A percentile compares a stretch with the other conserved stretches of the same genome.
These are phyloP conservation scores for Eretmochelys imbricata DNA, from an alignment of 2,113 vertebrate genomes.

Conservation along the genomic window DNA sequence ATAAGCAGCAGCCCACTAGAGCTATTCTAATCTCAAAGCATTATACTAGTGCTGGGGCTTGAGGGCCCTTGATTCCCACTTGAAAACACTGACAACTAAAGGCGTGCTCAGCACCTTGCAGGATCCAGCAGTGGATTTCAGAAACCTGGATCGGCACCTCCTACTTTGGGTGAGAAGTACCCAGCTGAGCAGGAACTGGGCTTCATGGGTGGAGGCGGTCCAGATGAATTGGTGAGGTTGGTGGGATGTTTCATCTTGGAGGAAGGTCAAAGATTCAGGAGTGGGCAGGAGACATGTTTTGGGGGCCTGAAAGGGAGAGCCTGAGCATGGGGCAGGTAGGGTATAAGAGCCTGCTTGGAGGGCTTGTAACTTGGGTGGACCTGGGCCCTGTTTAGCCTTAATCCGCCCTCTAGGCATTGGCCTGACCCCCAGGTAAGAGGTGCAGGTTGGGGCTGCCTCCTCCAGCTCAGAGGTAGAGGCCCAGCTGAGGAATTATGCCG, in stretches of 20 bases:
- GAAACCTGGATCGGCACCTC: not conserved
- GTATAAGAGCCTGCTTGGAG: too few species aligned
- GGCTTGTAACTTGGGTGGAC: not conserved
- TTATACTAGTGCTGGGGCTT: not conserved
- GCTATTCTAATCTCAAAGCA: not conserved
- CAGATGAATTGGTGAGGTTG: not conserved
- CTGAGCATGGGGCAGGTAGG: not conserved
- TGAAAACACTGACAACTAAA: fast-evolving
- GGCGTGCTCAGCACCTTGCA: not conserved
- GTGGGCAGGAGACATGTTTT: not conserved
- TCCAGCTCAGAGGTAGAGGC: not conserved
- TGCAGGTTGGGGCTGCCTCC: not conserved
- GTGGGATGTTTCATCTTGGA: not conserved
- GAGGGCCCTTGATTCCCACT: not conserved
- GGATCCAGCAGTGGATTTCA: not conserved
- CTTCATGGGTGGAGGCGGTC: not conserved
- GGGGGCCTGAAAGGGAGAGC: not conserved
- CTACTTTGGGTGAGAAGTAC: not conserved
- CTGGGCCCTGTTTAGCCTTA: not conserved
- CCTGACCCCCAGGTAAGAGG: not conserved
- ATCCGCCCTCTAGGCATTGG: not conserved
- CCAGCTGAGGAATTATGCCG: not conserved
- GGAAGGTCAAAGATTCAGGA: not conserved
- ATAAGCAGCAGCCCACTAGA: not conserved
- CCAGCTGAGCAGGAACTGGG: not conserved